Evolutionary conservation across 2,113 vertebrate genomes (phyloP), one percentile per base, ranked within the genome.

Genomic region (Daphoenositta chrysoptera): DNA sequence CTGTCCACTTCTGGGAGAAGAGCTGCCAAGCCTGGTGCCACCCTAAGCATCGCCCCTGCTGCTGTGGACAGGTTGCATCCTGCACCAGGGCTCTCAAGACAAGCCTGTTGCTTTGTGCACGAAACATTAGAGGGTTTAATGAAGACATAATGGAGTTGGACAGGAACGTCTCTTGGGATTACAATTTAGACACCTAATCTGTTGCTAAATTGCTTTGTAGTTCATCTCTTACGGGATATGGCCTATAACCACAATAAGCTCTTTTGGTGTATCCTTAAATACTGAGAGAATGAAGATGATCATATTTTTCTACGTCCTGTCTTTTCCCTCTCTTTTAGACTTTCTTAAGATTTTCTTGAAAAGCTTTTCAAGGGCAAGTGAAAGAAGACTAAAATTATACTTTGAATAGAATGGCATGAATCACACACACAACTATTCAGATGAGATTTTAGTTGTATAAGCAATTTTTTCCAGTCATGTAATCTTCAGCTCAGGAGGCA

Each of bases 311-410:
- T 72, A 27, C 47, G 15, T 96, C 33, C 6, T 71, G 13, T 78
- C 26, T 82, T 82, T 75, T 42, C 10, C 12, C 17, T 76, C 18
- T 14, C 5, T 89, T 57, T 81, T 37, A 89, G 28, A 42, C 2
- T 58, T 89, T 56, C 80, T 85, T 51, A 88, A 90, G 35, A 79
- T 69, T 77, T n/a, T 80, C 44, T 76, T 69, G 50, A 86, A 93
- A 90, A 88, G 18, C 31, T 90, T 89, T 88, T 81, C 92, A 90
- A 92, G 82, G 90, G 28, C 82, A 93, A 94, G 17, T 66, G 56
- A 93, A 96, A 91, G 63, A 33, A 88, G 14, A 90, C 66, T 73
- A 95, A 93, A 96, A 93, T 88, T 91, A 56, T 51, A 28, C 71
- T 80, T 93, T n/a, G 33, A 93, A 81, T 81, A 65, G 70, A 84